Percentiles rank a stretch among this genome's conserved stretches.
Evolutionary conservation across 2,797 vertebrate species (phyloP).

Genomic region (Geotrypetes seraphini): DNA sequence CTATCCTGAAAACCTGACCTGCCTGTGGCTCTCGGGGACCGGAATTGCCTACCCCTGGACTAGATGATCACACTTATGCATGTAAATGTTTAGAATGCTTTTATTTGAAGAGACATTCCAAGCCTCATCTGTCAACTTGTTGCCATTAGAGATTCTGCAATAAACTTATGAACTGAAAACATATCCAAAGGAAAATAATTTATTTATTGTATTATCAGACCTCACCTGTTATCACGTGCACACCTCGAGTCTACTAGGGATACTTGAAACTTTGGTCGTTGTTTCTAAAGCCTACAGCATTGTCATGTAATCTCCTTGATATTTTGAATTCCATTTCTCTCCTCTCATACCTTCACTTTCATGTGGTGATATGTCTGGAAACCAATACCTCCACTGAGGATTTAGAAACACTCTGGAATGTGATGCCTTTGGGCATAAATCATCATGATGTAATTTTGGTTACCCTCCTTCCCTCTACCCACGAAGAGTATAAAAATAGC

Average conservation of each 20-base stretch:
- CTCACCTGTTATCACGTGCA: neutral
- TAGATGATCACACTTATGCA: too few relatives aligned
- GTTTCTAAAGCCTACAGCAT: too few relatives aligned
- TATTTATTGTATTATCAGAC: slow-evolving; percentile 3
- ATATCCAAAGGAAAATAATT: neutral
- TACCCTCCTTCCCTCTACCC: too few relatives aligned
- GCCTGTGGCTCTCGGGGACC: too few relatives aligned
- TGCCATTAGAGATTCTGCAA: too few relatives aligned
- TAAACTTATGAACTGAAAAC: neutral
- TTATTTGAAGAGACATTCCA: too few relatives aligned
- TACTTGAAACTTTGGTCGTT: slow-evolving; percentile 11
- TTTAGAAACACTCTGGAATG: slow-evolving; percentile 4
- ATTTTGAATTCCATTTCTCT: neutral
- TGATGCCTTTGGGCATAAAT: slow-evolving; percentile 6
- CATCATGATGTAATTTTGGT: slow-evolving; percentile 18
- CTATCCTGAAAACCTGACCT: too few relatives aligned
- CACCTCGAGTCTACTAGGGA: neutral
- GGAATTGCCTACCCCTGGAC: too few relatives aligned
- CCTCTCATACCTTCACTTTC: slow-evolving; percentile 6
- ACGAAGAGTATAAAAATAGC: too few relatives aligned
- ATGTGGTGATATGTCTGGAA: slow-evolving; percentile 8
- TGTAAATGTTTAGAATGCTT: too few relatives aligned
- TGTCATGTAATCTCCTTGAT: too few relatives aligned
- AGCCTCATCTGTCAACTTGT: too few relatives aligned
- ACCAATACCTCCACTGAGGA: slow-evolving; percentile 5